Evolutionary conservation across 2,113 vertebrate genomes (phyloP).

Genomic region (Ptilorrhoa leucosticta): DNA sequence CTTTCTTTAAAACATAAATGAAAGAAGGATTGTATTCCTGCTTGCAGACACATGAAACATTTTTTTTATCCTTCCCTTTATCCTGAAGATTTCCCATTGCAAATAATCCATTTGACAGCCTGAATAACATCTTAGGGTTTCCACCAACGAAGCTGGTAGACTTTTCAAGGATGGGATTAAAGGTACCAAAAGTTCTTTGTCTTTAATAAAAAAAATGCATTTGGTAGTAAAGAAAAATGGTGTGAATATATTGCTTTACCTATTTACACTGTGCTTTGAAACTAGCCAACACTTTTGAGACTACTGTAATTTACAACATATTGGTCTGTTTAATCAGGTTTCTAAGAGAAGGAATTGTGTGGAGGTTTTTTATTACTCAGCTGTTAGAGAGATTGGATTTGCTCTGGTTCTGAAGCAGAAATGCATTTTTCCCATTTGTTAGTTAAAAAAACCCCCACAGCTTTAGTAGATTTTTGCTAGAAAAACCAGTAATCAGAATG

Average conservation of each 20-base stretch:
- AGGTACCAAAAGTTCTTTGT: background rate
- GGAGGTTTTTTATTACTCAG: fast-evolving
- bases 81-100: background rate
- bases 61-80: background rate
- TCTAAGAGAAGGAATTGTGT: background rate
- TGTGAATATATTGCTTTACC: background rate
- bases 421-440: background rate
- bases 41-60: background rate
- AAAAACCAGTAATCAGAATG: background rate
- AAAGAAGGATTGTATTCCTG: background rate
- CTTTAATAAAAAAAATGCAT: background rate
- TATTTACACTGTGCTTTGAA: background rate
- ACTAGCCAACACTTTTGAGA: background rate
- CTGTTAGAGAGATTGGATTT: background rate
- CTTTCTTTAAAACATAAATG: background rate
- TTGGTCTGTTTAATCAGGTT: background rate
- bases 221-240: background rate
- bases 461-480: background rate
- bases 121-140: background rate
- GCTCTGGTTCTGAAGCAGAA: background rate
- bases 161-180: background rate
- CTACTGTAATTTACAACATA: background rate
- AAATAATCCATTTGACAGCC: background rate
- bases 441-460: fast-evolving
- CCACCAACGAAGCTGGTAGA: background rate